phyloP scores from a whole-genome alignment of 2,113 vertebrate genomes.

The Pachycephala philippinensis region DNA sequence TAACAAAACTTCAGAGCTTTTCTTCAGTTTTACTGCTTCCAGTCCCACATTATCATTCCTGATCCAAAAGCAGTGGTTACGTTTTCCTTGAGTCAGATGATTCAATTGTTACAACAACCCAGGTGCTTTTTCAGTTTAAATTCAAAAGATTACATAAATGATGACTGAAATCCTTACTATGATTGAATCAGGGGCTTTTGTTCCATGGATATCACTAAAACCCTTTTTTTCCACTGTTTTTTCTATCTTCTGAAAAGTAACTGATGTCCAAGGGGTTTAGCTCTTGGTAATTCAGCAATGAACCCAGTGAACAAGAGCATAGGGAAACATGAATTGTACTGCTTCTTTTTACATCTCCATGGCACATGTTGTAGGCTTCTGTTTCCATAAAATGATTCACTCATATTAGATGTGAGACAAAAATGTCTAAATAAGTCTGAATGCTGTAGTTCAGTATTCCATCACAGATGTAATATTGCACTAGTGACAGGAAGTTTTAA shows the following conservation, averaged over 20 bases:
- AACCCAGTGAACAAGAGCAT: neutral
- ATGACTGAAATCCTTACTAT: neutral
- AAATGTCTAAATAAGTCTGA: neutral
- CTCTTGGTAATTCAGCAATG: neutral
- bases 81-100: neutral
- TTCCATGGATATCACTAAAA: neutral
- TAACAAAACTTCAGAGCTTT: neutral
- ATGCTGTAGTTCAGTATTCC: neutral
- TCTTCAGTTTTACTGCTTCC: neutral
- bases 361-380: neutral
- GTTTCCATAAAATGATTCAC: neutral
- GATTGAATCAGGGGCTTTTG: neutral
- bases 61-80: neutral
- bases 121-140: neutral
- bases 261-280: neutral
- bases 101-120: neutral
- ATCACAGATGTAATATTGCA: neutral
- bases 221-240: accelerated
- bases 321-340: neutral
- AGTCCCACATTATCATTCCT: neutral
- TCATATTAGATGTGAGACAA: neutral
- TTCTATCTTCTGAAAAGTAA: neutral
- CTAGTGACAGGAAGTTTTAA: neutral
- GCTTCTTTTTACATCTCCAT: neutral
- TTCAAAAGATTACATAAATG: neutral